These are phyloP conservation scores for Sanderia malayensis DNA, from an alignment of 30 jellyfish, hydroid and myxozoan genomes.

Conservation along the genomic window DNA sequence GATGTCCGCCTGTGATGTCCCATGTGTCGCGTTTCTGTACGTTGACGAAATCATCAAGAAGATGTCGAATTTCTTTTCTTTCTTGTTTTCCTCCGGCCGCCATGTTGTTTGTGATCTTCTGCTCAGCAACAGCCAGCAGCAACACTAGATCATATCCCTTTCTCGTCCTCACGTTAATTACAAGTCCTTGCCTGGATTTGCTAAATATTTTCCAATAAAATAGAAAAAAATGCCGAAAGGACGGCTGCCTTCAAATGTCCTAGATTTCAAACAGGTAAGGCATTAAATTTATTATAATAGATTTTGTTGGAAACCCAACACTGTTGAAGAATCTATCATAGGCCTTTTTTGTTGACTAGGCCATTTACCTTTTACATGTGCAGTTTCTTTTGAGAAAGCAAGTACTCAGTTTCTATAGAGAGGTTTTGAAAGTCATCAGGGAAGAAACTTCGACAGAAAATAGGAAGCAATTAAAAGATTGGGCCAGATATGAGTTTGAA, in stretches of 20 bases:
- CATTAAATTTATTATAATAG: too few relatives aligned
- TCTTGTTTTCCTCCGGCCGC: conserved; percentile 38
- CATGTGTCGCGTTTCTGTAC: conserved; percentile 67
- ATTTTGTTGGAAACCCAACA: too few relatives aligned
- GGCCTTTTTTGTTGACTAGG: too few relatives aligned
- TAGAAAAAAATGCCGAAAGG: conserved; percentile 13
- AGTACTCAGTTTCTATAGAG: conserved; percentile 54
- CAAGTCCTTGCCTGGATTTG: too few relatives aligned
- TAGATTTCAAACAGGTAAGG: conserved; percentile 62
- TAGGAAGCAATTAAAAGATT: conserved; percentile 38
- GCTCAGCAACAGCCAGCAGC: conserved; percentile 9
- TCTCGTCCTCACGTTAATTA: too few relatives aligned
- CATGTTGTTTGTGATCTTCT: conserved; percentile 35
- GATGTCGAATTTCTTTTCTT: background rate
- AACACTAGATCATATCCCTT: too few relatives aligned
- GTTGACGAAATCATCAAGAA: conserved; percentile 53
- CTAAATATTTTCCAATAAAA: background rate
- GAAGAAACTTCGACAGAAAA: conserved; percentile 32
- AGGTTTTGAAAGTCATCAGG: conserved; percentile 21
- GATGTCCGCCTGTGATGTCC: conserved; percentile 69
- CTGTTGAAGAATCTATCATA: too few relatives aligned
- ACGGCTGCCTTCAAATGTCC: conserved; percentile 16
- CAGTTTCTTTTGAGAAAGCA: conserved; percentile 50
- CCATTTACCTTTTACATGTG: background rate
- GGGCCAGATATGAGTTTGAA: conserved; percentile 60